Conservation (phyloP, 2,113 vertebrate species). For the Hyaena hyaena region DNA sequence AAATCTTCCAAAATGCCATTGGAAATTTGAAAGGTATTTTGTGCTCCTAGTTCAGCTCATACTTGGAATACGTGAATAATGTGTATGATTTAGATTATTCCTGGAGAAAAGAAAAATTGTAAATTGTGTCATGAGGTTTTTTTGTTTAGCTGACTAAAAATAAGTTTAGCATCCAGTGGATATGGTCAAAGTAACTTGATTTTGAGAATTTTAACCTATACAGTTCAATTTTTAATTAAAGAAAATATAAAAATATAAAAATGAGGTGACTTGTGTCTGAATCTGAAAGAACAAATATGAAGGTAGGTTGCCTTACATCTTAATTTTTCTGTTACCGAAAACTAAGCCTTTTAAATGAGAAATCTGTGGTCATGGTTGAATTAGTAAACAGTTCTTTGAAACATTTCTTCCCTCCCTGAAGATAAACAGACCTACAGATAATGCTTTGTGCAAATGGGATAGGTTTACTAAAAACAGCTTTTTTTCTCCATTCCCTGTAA, state of each 20-base stretch:
- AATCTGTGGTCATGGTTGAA: not conserved
- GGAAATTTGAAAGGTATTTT: slow-evolving; percentile 5
- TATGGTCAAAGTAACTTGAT: not conserved
- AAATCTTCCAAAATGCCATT: not conserved
- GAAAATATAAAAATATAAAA: not conserved
- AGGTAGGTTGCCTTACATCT: slow-evolving; percentile 37
- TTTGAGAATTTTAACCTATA: not conserved
- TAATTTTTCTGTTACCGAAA: not conserved
- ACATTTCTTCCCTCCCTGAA: not conserved
- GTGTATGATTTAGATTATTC: not conserved
- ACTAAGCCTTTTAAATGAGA: not conserved
- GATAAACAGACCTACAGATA: not conserved
- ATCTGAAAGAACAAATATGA: slow-evolving; percentile 27
- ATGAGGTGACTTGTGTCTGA: not conserved
- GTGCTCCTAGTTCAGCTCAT: not conserved
- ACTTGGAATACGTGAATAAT: not conserved
- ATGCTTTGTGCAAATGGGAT: not conserved
- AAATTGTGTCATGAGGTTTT: not conserved
- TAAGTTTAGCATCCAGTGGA: not conserved
- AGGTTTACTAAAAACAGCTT: not conserved
- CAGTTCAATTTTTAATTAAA: slow-evolving; percentile 14
- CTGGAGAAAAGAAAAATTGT: not conserved
- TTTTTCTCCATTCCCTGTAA: slow-evolving; percentile 30
- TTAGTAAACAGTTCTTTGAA: slow-evolving; percentile 9
- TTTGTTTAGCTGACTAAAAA: slow-evolving; percentile 13